Evolutionary conservation across 2,888 invertebrate species (phyloP).

Genomic region (Sepioteuthis lessoniana): DNA sequence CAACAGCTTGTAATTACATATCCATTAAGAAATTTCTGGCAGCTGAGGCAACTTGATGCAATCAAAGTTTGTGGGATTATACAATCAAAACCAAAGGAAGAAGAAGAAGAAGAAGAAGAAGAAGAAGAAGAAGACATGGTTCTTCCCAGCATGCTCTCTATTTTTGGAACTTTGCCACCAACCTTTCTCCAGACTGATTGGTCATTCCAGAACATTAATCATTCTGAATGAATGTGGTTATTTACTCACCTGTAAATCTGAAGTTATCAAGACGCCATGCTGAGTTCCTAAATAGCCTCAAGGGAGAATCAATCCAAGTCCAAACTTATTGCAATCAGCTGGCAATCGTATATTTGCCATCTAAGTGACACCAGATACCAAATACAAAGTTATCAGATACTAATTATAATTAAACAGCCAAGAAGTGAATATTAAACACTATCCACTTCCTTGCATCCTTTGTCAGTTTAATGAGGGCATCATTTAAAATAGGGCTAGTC

Average conservation of each 20-base stretch:
- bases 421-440: too few species aligned
- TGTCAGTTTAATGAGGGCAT: too few species aligned
- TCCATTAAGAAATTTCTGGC: neutral
- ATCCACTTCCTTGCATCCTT: too few species aligned
- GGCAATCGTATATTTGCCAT: neutral
- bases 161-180: neutral
- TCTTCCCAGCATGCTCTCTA: neutral
- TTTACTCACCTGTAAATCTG: neutral
- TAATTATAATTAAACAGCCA: neutral
- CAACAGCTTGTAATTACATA: too few species aligned
- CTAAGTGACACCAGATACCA: neutral
- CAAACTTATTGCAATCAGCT: neutral
- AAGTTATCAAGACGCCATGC: neutral
- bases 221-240: neutral
- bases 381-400: neutral
- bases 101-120: neutral
- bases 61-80: neutral
- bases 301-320: slow-evolving; percentile 33
- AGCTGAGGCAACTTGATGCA: neutral
- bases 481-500: too few species aligned
- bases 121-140: neutral
- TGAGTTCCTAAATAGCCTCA: neutral
- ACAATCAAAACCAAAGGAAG: neutral
- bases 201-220: slow-evolving; percentile 7
- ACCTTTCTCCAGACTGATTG: neutral